phyloP scores from a whole-genome alignment of 2,797 vertebrate genomes.

The Meda fulgida region DNA sequence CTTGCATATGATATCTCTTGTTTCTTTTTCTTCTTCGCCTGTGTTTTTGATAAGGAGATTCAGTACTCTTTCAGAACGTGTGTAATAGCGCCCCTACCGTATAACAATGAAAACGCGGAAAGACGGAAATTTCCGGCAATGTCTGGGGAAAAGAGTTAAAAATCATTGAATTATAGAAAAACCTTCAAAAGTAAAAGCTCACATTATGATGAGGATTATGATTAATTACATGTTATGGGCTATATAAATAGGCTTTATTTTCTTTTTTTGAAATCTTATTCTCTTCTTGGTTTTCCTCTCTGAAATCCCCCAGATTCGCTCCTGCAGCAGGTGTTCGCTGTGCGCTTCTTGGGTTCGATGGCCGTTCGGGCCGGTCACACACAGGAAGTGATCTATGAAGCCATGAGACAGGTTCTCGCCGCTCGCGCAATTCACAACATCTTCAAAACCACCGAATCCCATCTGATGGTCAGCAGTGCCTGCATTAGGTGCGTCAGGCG shows the following conservation, averaged over 20 bases:
- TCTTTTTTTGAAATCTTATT: background rate
- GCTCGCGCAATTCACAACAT: conserved; percentile 98
- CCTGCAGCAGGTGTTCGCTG: conserved; percentile 93
- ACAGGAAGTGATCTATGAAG: conserved; percentile 93
- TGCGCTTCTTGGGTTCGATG: conserved; percentile 96
- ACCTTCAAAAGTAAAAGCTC: background rate
- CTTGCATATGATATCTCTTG: too few relatives aligned
- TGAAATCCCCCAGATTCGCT: conserved; percentile 84
- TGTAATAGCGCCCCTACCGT: too few relatives aligned
- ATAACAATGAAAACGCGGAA: too few relatives aligned
- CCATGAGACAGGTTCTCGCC: conserved; percentile 96
- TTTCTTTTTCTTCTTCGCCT: too few relatives aligned
- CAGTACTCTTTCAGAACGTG: too few relatives aligned
- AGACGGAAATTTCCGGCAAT: too few relatives aligned
- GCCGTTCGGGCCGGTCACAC: conserved; percentile 87
- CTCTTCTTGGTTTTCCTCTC: too few relatives aligned
- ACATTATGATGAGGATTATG: background rate
- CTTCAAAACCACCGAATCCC: conserved; percentile 93
- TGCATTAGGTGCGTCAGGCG: conserved; percentile 79
- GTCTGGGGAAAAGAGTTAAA: too few relatives aligned
- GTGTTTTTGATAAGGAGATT: too few relatives aligned
- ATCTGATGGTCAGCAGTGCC: conserved; percentile 94
- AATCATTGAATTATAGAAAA: background rate
- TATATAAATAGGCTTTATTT: background rate
- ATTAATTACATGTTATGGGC: background rate